Base-by-base conservation (phyloP, 2,113 vertebrate genomes). In the Microcebus ravelobensis region DNA sequence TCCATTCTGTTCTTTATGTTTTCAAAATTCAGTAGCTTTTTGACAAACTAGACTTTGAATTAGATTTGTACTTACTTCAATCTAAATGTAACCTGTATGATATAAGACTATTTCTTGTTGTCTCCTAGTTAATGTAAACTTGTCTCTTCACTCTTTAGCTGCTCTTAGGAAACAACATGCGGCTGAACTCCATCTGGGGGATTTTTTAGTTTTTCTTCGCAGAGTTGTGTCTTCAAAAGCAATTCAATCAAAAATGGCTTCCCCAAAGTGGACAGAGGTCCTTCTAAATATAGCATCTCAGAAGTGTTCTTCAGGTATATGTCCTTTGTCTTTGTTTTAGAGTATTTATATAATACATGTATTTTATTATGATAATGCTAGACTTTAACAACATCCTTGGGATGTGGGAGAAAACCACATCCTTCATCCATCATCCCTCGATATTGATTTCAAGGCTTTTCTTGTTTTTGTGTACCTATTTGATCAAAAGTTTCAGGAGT, bases 161-260 rank as follows among this genome's bases (percentile, higher is more conserved):
- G 99, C 99, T 29, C 98, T 99, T 70, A 99, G 99, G 17, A 99
- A 99, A 94, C 99, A 99, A 84, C 99, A 99, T 7, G 99, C 99
- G 0, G 99, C 99, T 0, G 99, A 99, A 98, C 96, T 99, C 5
- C 99, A 99, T 93, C 98, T 99, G 5, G 99, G 99, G 42, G 99
- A 99, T 98, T 99, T 99, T 90, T 98, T 99, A 36, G 99, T 99
- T 96, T 99, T 99, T 96, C 98, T 99, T 34, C 98, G 99, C 77
- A 98, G 99, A 96, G 99, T 99, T 34, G 99, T 99, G 29, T 99
- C 99, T 90, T 99, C 99, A 93, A 99, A 99, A 98, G 99, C 99
- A 95, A 99, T 99, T 97, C 99, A 99, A 94, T 99, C 99, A 95
- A 99, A 99, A 98, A 99, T 99, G 99, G 99, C 99, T 39, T 99